These are phyloP conservation scores for Mugil cephalus DNA, from an alignment of 2,113 vertebrate genomes.

Conservation along the genomic window DNA sequence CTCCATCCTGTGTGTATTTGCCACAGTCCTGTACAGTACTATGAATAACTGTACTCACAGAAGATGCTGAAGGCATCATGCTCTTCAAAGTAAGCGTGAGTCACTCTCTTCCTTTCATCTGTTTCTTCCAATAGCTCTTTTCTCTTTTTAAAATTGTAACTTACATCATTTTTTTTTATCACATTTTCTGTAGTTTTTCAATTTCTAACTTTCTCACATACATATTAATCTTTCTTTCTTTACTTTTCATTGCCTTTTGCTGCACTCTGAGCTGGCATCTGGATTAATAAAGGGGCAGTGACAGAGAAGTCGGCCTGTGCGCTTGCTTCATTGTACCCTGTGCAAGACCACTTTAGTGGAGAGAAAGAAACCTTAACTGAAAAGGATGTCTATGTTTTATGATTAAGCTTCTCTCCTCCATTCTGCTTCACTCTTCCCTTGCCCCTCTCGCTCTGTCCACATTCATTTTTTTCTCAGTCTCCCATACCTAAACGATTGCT, in stretches of 20 bases:
- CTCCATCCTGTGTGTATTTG: constrained; percentile 4
- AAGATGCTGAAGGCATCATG: constrained; percentile 42
- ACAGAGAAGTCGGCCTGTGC: constrained; percentile 41
- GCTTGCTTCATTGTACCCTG: constrained; percentile 32
- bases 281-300: constrained; percentile 51
- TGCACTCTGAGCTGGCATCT: constrained; percentile 11
- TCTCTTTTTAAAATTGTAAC: background rate
- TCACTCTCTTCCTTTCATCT: constrained; percentile 23
- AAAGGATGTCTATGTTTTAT: constrained; percentile 54
- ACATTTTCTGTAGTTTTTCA: background rate
- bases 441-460: background rate
- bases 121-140: background rate
- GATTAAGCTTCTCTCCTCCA: constrained; percentile 1
- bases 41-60: constrained; percentile 25
- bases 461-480: background rate
- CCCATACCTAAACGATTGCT: background rate
- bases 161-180: background rate
- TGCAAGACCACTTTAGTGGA: constrained; percentile 36
- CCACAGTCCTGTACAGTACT: constrained; percentile 23
- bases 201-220: background rate
- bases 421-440: constrained; percentile 10
- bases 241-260: constrained; percentile 19
- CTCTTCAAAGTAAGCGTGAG: constrained; percentile 24
- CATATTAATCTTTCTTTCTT: background rate
- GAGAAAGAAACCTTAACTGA: constrained; percentile 34